Base-by-base conservation (phyloP, 2,113 vertebrate genomes). In the Brachionichthys hirsutus region DNA sequence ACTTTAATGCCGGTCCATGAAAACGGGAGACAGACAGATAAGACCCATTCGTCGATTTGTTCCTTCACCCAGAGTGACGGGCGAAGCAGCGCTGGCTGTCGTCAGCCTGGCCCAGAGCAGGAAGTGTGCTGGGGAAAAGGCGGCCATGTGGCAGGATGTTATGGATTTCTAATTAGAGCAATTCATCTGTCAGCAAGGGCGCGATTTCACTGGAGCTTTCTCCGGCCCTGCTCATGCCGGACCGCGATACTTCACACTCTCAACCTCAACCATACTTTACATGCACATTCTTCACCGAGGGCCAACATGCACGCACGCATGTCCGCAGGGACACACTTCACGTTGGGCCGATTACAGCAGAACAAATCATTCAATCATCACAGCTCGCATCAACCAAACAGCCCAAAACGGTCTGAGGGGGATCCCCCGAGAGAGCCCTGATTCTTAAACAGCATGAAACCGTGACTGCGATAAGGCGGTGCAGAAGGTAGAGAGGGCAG, bases 161-260 rank as follows among this genome's bases (percentile, higher is more conserved):
- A 98, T 98, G 97, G 94, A 94, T 95, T 97, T 98, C 96, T 97
- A 99, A 99, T 99, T 98, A 99, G 95, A 94, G 94, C 94, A 95
- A 96, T 98, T 95, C 95, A 99, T 99, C 97, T 98, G 98, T 98
- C 96, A 99, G 93, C 94, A 89, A 93, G 83, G 90, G 93, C 92
- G 89, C 92, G 93, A 95, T 95, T 96, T 94, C 94, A 94, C 95
- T 97, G 91, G 91, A 75, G 86, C 81, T 88, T 88, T 90, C 84
- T 67, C 85, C 79, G 54, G 78, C 74, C 58, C 64, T 53, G 54
- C 68, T 67, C 64, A 73, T 53, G 1, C 53, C 24, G 69, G 73
- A 72, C 78, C 71, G 59, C 20, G 63, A 72, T 69, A 72, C 77
- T 83, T 75, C 70, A 83, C 83, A 75, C 82, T 75, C 72, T n/a